Evolutionary conservation across 2,113 vertebrate species (phyloP).

Genomic region (Riparia riparia): DNA sequence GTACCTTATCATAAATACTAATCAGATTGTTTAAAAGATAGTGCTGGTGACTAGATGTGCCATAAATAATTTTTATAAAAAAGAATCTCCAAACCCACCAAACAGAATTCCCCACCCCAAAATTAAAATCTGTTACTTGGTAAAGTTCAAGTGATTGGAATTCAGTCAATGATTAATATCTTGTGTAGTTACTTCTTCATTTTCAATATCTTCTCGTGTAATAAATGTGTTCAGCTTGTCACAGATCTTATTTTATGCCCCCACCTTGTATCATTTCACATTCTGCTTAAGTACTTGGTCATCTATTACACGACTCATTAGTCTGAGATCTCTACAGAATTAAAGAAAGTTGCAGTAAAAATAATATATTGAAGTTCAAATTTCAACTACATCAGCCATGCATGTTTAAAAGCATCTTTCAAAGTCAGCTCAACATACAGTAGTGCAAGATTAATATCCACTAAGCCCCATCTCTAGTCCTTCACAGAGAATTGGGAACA

Average conservation of each 20-base stretch:
- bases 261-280: constrained; percentile 75
- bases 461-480: constrained; percentile 30
- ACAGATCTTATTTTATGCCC: constrained; percentile 75
- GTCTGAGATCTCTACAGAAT: constrained; percentile 76
- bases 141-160: constrained; percentile 56
- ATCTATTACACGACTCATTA: constrained; percentile 82
- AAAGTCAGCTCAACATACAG: constrained; percentile 71
- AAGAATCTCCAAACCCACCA: neutral
- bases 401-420: constrained; percentile 77
- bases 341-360: constrained; percentile 80
- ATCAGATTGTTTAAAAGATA: neutral
- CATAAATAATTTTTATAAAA: neutral
- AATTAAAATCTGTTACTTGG: constrained; percentile 54
- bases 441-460: constrained; percentile 46
- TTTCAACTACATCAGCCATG: constrained; percentile 77
- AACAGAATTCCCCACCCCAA: constrained; percentile 19
- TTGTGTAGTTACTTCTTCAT: constrained; percentile 71
- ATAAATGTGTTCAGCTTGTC: constrained; percentile 76
- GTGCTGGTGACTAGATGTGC: neutral
- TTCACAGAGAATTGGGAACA: neutral
- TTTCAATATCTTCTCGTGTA: constrained; percentile 69
- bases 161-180: constrained; percentile 69
- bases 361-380: constrained; percentile 77
- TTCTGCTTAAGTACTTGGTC: constrained; percentile 75
- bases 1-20: neutral